Base-by-base conservation (phyloP, 2,888 invertebrate genomes). In the Apoda limacodes region DNA sequence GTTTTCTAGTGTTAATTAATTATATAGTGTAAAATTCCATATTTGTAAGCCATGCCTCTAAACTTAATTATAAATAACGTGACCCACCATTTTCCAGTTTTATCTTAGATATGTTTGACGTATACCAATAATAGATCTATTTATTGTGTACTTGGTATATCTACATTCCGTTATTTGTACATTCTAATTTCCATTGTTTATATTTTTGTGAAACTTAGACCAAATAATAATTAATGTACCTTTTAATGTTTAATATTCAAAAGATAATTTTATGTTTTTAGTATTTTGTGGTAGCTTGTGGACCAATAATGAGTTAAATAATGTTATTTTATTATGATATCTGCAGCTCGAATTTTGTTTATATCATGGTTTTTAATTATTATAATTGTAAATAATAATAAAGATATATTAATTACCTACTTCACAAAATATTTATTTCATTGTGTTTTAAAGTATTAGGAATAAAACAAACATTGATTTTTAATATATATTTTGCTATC, bases 211-310 rank as follows among this genome's bases (percentile, higher is more conserved):
- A 74, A 80, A 80, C 76, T 74, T 76, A 78, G 80, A 80, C 80
- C 80, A 80, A 80, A 80, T 80, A 78, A 80, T 80, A 78, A 78
- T 75, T 78, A 80, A 74, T 71, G 78, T 80, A 78, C 75, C 76
- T 78, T 78, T 72, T 74, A 76, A 71, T 67, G 62, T 62, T 70
- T 69, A 67, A 63, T 60, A 65, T 60, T 65, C 68, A 65, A 55
- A 59, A 46, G 59, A 64, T 67, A 55, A 67, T 71, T 66, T 65
- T 60, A 54, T 65, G 60, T 64, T 57, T 53, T 69, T 66, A 65
- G 7, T 56, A 60, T 59, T 64, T 65, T 67, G 68, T 69, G 72
- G 78, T 78, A 75, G 76, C 71, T 78, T 64, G 71, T 62, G 80
- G 78, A 78, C 76, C 76, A 78, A 78, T 61, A 51, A 60, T 68